Evolutionary conservation across 2,113 vertebrate species (phyloP).

Genomic region (Mormyrus iriodes): DNA sequence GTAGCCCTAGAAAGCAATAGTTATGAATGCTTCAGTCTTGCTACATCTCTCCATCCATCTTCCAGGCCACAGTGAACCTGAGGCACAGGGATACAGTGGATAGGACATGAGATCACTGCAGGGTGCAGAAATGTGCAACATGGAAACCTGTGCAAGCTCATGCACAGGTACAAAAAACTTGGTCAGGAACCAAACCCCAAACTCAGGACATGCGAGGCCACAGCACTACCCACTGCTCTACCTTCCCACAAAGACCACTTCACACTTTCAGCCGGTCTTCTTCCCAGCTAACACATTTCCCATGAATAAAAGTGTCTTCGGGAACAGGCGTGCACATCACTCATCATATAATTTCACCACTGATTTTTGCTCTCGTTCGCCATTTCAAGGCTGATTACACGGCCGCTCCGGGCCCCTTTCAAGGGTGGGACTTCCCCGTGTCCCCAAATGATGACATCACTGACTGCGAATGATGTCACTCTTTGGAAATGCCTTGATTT

Average conservation of each 20-base stretch:
- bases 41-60: background rate
- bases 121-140: background rate
- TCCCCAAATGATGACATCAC: background rate
- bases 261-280: background rate
- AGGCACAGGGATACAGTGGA: background rate
- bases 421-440: background rate
- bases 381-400: background rate
- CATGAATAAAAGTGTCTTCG: background rate
- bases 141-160: background rate
- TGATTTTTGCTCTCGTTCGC: background rate
- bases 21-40: background rate
- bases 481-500: background rate
- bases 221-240: background rate
- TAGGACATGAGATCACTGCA: background rate
- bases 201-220: background rate
- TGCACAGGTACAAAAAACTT: background rate
- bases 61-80: background rate
- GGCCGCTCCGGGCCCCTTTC: background rate
- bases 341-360: background rate
- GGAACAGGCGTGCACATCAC: background rate
- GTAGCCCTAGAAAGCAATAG: background rate
- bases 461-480: background rate
- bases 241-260: background rate
- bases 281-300: background rate
- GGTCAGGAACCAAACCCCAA: background rate